Evolutionary conservation across 2,113 vertebrate species (phyloP).

Genomic region (Cepphus grylle): DNA sequence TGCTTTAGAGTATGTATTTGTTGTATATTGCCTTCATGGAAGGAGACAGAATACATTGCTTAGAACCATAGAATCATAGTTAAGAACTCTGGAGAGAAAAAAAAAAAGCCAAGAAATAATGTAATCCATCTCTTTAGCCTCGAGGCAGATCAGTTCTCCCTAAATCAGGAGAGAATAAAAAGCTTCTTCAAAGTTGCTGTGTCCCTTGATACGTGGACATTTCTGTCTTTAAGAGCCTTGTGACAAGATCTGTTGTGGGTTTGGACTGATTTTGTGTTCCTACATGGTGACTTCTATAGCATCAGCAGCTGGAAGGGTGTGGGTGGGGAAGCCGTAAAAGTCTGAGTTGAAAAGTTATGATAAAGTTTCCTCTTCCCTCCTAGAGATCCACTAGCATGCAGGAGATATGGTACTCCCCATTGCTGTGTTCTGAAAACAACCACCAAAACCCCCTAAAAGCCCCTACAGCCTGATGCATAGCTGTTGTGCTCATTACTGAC

Average conservation of each 20-base stretch:
- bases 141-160: neutral
- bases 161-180: conserved; percentile 7
- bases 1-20: neutral
- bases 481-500: neutral
- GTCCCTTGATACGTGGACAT: neutral
- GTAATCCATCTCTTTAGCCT: neutral
- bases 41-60: neutral
- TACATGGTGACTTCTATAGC: neutral
- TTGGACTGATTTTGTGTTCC: neutral
- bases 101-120: neutral
- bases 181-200: neutral
- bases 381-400: neutral
- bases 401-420: neutral
- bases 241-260: neutral
- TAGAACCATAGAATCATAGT: neutral
- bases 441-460: neutral
- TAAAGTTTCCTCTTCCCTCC: neutral
- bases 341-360: neutral
- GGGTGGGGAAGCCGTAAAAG: neutral
- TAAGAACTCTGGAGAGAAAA: neutral
- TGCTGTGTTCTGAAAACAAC: neutral
- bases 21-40: neutral
- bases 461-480: neutral
- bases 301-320: neutral
- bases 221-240: neutral